phyloP scores from a whole-genome alignment of 1,140 invertebrate genomes.

The Potamilus streckersoni region DNA sequence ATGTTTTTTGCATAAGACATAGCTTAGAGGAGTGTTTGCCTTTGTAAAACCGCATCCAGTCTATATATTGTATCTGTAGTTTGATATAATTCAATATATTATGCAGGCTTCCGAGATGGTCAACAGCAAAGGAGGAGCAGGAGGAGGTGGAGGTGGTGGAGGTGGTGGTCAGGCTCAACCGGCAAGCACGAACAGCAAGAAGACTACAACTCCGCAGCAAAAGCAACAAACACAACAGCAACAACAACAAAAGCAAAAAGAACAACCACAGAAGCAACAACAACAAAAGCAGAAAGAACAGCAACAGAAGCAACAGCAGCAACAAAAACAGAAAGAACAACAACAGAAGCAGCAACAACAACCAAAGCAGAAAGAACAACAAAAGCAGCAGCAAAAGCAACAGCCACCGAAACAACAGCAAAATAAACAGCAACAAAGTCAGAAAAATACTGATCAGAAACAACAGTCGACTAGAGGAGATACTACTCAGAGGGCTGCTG shows the following conservation, averaged over 20 bases:
- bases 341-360: slow-evolving; percentile 5
- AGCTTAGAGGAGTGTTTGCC: too few relatives aligned
- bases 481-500: too few relatives aligned
- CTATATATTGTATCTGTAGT: too few relatives aligned
- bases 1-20: too few relatives aligned
- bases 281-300: slow-evolving; percentile 9
- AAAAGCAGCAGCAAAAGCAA: slow-evolving; percentile 1
- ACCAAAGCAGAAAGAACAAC: slow-evolving; percentile 4
- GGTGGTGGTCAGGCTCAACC: not conserved
- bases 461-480: too few relatives aligned
- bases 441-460: too few relatives aligned
- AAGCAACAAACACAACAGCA: not conserved
- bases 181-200: not conserved
- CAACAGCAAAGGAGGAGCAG: slow-evolving; percentile 11
- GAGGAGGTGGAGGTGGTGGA: slow-evolving; percentile 3
- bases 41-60: too few relatives aligned
- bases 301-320: slow-evolving; percentile 9
- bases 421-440: too few relatives aligned
- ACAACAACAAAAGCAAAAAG: slow-evolving; percentile 1
- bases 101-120: slow-evolving; percentile 20
- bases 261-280: slow-evolving; percentile 8
- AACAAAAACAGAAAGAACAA: slow-evolving; percentile 2
- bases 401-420: slow-evolving; percentile 3
- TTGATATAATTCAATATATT: not conserved
- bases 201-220: slow-evolving; percentile 1